Conservation (phyloP, 1,140 invertebrate genomes). For the Leucophenga varia region DNA sequence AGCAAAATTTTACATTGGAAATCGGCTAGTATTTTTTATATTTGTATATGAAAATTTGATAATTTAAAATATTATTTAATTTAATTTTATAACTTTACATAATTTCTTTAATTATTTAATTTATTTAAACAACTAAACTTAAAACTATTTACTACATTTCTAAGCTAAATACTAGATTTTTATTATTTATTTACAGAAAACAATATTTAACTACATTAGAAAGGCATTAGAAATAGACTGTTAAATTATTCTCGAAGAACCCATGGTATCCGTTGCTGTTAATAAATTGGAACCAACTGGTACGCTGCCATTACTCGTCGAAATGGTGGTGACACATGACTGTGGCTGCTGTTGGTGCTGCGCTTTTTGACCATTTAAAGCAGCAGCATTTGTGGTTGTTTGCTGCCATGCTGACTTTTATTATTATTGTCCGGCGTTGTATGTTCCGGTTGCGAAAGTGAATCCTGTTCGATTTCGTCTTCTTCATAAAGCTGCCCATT, state of each 20-base stretch:
- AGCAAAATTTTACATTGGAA: conserved; percentile 50
- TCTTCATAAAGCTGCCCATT: conserved; percentile 54
- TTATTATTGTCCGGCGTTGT: conserved; percentile 43
- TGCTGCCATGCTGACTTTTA: conserved; percentile 26
- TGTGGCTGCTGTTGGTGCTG: conserved; percentile 31
- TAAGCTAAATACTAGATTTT: too few relatives aligned
- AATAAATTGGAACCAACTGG: conserved; percentile 50
- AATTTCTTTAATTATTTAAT: conserved; percentile 2
- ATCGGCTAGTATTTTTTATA: too few relatives aligned
- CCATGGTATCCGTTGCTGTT: conserved; percentile 46
- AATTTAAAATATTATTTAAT: conserved; percentile 12
- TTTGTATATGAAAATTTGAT: conserved; percentile 44
- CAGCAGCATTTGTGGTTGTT: too few relatives aligned
- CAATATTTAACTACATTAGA: too few relatives aligned
- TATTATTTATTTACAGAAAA: too few relatives aligned
- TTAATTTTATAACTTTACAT: conserved; percentile 37
- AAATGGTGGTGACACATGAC: conserved; percentile 13
- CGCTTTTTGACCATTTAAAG: conserved; percentile 11
- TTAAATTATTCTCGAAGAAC: conserved; percentile 55
- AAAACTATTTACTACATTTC: too few relatives aligned
- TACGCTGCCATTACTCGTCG: too few relatives aligned
- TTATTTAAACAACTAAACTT: conserved; percentile 5
- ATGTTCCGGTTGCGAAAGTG: conserved; percentile 31
- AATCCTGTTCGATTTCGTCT: conserved; percentile 53
- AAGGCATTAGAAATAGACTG: too few relatives aligned